Evolutionary conservation across 2,113 vertebrate species (phyloP).

Genomic region (Zosterops lateralis): DNA sequence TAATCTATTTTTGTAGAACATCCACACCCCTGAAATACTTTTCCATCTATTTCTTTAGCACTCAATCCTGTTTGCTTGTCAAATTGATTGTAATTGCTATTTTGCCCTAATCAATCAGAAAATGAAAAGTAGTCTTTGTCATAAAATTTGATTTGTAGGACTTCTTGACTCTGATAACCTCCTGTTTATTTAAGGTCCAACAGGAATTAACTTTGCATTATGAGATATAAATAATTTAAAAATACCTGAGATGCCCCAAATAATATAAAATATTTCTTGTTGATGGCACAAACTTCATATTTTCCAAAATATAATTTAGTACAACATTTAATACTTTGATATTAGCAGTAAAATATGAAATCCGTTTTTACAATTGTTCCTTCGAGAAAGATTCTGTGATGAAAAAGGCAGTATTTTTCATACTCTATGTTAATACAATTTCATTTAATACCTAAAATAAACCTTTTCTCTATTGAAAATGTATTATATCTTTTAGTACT

Average conservation of each 20-base stretch:
- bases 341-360: background rate
- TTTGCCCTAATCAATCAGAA: background rate
- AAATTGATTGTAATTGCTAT: background rate
- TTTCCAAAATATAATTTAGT: background rate
- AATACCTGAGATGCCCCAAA: background rate
- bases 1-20: background rate
- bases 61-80: background rate
- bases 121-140: background rate
- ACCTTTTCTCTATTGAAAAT: background rate
- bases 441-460: constrained; percentile 10
- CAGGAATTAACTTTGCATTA: background rate
- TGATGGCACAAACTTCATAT: background rate
- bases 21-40: background rate
- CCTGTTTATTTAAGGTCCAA: background rate
- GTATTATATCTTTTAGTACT: background rate
- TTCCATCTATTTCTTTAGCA: background rate
- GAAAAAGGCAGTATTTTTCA: background rate
- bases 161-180: background rate
- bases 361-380: background rate
- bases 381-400: background rate
- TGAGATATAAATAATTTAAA: background rate
- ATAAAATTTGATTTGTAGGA: background rate
- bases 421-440: background rate
- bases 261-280: background rate
- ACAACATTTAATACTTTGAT: background rate